Percentiles rank a stretch among this genome's conserved stretches.
Conservation (phyloP, 2,113 vertebrate species). For the Megaleporinus macrocephalus region DNA sequence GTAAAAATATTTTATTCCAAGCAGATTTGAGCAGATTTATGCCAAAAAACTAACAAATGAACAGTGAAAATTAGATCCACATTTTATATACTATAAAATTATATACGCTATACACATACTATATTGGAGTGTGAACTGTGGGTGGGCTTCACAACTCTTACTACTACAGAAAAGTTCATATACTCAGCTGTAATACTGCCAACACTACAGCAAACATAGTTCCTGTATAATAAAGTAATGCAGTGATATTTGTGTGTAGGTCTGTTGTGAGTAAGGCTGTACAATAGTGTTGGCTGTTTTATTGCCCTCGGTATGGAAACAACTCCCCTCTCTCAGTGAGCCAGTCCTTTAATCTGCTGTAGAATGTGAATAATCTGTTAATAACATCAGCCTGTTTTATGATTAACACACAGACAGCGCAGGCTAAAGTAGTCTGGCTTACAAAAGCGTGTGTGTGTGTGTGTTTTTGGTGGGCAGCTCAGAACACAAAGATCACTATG, state of each 20-base stretch:
- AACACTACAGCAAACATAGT: not conserved
- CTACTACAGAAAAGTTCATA: too few relatives aligned
- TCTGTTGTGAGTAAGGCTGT: not conserved
- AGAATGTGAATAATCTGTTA: slow-evolving; percentile 81
- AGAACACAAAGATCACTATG: slow-evolving; percentile 65
- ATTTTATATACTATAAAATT: too few relatives aligned
- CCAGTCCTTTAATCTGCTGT: slow-evolving; percentile 76
- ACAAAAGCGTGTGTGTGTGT: slow-evolving; percentile 38
- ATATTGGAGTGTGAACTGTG: too few relatives aligned
- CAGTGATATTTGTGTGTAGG: slow-evolving; percentile 3
- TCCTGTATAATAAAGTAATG: not conserved
- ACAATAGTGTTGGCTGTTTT: slow-evolving; percentile 6
- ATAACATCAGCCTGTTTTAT: slow-evolving; percentile 75
- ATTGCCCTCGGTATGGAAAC: slow-evolving; percentile 40
- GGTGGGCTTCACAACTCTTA: too few relatives aligned
- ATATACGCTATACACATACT: too few relatives aligned
- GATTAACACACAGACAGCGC: slow-evolving; percentile 65
- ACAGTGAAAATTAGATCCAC: too few relatives aligned
- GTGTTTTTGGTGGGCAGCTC: slow-evolving; percentile 14
- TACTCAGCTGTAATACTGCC: slow-evolving; percentile 2
- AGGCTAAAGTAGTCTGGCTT: slow-evolving; percentile 49
- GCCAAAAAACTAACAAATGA: too few relatives aligned
- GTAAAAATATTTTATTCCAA: too few relatives aligned
- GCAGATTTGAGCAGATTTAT: too few relatives aligned
- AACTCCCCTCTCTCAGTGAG: slow-evolving; percentile 44